These are phyloP conservation scores for Conus canariensis DNA, from an alignment of 2,888 invertebrate species.

Conservation along the genomic window DNA sequence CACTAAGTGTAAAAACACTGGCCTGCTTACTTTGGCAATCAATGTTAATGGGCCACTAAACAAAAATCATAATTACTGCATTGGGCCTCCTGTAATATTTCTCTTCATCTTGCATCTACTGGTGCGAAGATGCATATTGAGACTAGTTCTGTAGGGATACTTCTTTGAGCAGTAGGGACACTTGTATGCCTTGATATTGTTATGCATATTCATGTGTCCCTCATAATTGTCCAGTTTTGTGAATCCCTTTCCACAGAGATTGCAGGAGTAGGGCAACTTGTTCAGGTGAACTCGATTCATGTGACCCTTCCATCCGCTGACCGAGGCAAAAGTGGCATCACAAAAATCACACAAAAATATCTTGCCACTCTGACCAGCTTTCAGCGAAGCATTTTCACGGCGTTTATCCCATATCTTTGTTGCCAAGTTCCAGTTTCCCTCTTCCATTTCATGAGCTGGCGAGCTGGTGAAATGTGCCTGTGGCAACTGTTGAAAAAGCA, in stretches of 20 bases:
- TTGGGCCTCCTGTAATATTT: neutral
- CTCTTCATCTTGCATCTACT: slow-evolving; percentile 3
- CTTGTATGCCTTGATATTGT: slow-evolving; percentile 41
- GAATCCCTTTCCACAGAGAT: slow-evolving; percentile 46
- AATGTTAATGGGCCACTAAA: too few species aligned
- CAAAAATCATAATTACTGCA: too few species aligned
- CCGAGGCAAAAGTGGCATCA: slow-evolving; percentile 4
- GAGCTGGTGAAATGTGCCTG: neutral
- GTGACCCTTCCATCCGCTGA: slow-evolving; percentile 15
- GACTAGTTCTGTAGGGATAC: slow-evolving; percentile 43
- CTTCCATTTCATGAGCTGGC: neutral
- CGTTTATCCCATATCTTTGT: neutral
- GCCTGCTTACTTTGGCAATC: too few species aligned
- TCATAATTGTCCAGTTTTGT: slow-evolving; percentile 40
- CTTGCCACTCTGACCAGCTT: neutral
- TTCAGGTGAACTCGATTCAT: slow-evolving; percentile 35
- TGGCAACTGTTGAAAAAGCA: neutral
- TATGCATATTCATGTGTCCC: slow-evolving; percentile 48
- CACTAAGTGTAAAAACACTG: too few species aligned
- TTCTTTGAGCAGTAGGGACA: slow-evolving; percentile 42
- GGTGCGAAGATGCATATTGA: slow-evolving; percentile 29
- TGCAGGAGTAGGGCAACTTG: slow-evolving; percentile 30
- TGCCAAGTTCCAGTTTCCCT: neutral
- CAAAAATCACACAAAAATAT: slow-evolving; percentile 25
- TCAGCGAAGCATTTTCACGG: neutral